Conservation (phyloP, 2,797 vertebrate genomes). For the Arrhamphus sclerolepis region DNA sequence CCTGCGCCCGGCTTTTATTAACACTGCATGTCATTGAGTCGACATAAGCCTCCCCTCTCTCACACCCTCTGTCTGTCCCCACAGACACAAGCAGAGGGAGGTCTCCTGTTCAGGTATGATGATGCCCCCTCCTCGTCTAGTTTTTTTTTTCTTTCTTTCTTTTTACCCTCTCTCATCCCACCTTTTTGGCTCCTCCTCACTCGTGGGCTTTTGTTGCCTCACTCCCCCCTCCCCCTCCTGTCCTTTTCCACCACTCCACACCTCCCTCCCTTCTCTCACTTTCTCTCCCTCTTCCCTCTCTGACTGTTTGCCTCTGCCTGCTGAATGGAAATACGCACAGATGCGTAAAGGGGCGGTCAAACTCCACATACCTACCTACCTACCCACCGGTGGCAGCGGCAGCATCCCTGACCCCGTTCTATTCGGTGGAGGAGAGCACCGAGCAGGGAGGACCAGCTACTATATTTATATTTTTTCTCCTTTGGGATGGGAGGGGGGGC, state of each 20-base stretch:
- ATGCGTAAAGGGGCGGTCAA: slow-evolving; percentile 77
- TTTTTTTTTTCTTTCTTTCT: slow-evolving; percentile 31
- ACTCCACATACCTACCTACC: slow-evolving; percentile 56
- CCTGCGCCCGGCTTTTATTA: slow-evolving; percentile 77
- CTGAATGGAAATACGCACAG: slow-evolving; percentile 81
- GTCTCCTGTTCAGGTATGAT: slow-evolving; percentile 83
- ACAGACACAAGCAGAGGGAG: slow-evolving; percentile 58
- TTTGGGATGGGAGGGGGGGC: slow-evolving; percentile 17
- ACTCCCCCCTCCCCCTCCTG: slow-evolving; percentile 37
- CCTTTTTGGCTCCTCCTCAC: slow-evolving; percentile 65
- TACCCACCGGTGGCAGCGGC: slow-evolving; percentile 55
- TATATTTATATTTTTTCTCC: slow-evolving; percentile 4
- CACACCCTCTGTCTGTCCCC: slow-evolving; percentile 36
- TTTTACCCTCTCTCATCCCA: slow-evolving; percentile 36
- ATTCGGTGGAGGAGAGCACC: slow-evolving; percentile 24
- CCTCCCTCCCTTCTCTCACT: slow-evolving; percentile 41
- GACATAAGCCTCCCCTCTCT: slow-evolving; percentile 65
- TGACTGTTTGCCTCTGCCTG: slow-evolving; percentile 53
- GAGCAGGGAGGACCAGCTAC: slow-evolving; percentile 23
- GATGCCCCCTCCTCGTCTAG: slow-evolving; percentile 52
- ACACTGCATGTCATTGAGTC: slow-evolving; percentile 73
- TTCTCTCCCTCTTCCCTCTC: slow-evolving; percentile 41
- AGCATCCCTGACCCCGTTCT: slow-evolving; percentile 38
- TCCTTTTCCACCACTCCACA: slow-evolving; percentile 51
- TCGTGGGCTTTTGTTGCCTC: slow-evolving; percentile 70